phyloP scores from a whole-genome alignment of 2,888 invertebrate species.

The Anthrax anthrax region DNA sequence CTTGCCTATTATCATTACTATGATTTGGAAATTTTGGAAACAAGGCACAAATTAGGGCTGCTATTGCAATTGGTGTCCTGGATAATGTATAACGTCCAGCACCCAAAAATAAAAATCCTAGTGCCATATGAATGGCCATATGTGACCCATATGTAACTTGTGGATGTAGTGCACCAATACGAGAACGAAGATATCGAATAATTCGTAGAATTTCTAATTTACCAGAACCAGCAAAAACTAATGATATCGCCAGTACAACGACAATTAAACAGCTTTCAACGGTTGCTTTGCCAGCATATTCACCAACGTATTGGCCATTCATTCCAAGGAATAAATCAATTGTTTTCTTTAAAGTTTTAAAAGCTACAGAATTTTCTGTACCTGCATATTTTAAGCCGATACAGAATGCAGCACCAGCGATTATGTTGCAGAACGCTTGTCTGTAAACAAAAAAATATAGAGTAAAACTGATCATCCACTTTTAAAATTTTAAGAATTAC shows the following conservation, averaged over 20 bases:
- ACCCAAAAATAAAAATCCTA: slow-evolving; percentile 86
- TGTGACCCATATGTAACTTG: slow-evolving; percentile 81
- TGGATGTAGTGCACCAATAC: slow-evolving; percentile 56
- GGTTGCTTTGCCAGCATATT: slow-evolving; percentile 78
- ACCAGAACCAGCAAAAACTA: slow-evolving; percentile 93
- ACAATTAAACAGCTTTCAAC: slow-evolving; percentile 81
- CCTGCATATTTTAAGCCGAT: slow-evolving; percentile 90
- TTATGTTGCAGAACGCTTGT: slow-evolving; percentile 92
- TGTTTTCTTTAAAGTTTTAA: slow-evolving; percentile 45
- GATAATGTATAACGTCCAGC: slow-evolving; percentile 79
- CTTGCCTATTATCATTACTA: slow-evolving; percentile 91
- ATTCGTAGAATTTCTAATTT: slow-evolving; percentile 67
- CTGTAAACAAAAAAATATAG: slow-evolving; percentile 40
- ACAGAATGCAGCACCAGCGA: slow-evolving; percentile 88
- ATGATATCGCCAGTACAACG: slow-evolving; percentile 49
- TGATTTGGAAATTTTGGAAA: slow-evolving; percentile 96
- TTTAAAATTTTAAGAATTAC: slow-evolving; percentile 36
- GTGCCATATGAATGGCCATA: slow-evolving; percentile 88
- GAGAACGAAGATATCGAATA: slow-evolving; percentile 69
- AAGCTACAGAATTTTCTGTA: slow-evolving; percentile 69
- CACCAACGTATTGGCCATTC: slow-evolving; percentile 58
- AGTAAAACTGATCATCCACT: slow-evolving; percentile 3
- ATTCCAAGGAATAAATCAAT: slow-evolving; percentile 30
- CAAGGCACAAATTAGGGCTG: slow-evolving; percentile 81
- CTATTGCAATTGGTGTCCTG: slow-evolving; percentile 71